Evolutionary conservation across 1,140 invertebrate genomes (phyloP).

Genomic region (Drosophila arawakana): DNA sequence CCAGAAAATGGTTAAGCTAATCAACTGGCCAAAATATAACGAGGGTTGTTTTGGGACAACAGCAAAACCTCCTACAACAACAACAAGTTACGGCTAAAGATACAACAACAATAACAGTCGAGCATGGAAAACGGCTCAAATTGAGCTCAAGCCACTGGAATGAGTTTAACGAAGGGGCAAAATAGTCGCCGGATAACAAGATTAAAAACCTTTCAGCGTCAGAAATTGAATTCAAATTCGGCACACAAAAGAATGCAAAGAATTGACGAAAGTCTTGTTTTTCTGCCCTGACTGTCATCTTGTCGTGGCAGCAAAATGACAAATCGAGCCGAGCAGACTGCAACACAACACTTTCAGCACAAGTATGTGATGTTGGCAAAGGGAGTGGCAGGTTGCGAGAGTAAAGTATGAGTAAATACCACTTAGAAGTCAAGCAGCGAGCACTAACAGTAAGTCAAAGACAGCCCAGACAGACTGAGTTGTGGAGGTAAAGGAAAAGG

Average conservation of each 20-base stretch:
- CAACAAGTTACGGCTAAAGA: neutral
- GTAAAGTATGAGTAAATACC: constrained; percentile 72
- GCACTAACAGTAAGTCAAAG: constrained; percentile 68
- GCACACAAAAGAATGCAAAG: constrained; percentile 80
- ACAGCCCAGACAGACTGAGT: constrained; percentile 52
- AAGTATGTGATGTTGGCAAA: constrained; percentile 12
- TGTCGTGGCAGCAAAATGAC: constrained; percentile 76
- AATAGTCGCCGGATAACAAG: constrained; percentile 71
- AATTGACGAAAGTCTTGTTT: constrained; percentile 55
- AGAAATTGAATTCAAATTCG: constrained; percentile 83
- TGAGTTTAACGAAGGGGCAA: constrained; percentile 19
- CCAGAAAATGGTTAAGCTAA: constrained; percentile 67
- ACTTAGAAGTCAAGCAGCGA: constrained; percentile 78
- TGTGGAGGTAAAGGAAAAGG: constrained; percentile 9
- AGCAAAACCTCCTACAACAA: neutral
- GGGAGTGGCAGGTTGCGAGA: neutral
- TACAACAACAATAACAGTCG: constrained; percentile 4
- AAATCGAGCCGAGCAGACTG: constrained; percentile 75
- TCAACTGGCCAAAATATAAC: constrained; percentile 71
- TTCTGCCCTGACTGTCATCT: constrained; percentile 17
- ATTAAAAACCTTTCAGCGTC: constrained; percentile 82
- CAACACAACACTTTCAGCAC: constrained; percentile 51
- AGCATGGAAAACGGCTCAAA: constrained; percentile 26
- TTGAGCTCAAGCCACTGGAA: constrained; percentile 34
- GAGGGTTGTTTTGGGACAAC: constrained; percentile 56